These are phyloP conservation scores for Augiades crinisus DNA, from an alignment of 2,888 invertebrate genomes.

Conservation along the genomic window DNA sequence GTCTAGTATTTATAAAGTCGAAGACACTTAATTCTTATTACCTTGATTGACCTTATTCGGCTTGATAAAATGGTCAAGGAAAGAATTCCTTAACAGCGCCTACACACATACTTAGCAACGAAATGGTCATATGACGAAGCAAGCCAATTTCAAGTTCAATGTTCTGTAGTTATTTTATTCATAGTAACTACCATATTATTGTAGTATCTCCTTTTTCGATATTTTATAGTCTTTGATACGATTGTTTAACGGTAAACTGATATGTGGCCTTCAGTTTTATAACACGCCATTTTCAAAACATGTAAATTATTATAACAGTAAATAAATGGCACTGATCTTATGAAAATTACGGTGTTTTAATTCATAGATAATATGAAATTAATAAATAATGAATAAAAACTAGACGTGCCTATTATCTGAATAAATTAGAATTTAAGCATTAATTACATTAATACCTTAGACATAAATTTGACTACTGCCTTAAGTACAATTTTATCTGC, in stretches of 20 bases:
- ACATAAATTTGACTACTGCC: constrained; percentile 14
- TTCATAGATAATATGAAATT: constrained; percentile 13
- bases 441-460: constrained; percentile 5
- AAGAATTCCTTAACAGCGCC: constrained; percentile 37
- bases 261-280: not conserved
- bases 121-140: constrained; percentile 42
- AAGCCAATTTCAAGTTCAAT: constrained; percentile 54
- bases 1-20: too few species aligned
- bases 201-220: constrained; percentile 4
- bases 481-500: constrained; percentile 10
- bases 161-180: constrained; percentile 34
- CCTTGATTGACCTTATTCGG: not conserved
- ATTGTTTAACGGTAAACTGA: not conserved
- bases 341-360: constrained; percentile 19
- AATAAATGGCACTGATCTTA: constrained; percentile 45
- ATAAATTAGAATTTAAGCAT: constrained; percentile 22
- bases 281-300: not conserved
- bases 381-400: constrained; percentile 12
- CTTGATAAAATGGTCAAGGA: not conserved
- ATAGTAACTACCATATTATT: not conserved
- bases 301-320: constrained; percentile 3
- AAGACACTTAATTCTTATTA: too few species aligned
- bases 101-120: constrained; percentile 45
- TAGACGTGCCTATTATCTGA: constrained; percentile 22
- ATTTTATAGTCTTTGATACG: not conserved